A percentile compares a stretch with the other conserved stretches of the same genome.
Conservation (phyloP, 2,888 invertebrate species). For the Agrochola lychnidis region DNA sequence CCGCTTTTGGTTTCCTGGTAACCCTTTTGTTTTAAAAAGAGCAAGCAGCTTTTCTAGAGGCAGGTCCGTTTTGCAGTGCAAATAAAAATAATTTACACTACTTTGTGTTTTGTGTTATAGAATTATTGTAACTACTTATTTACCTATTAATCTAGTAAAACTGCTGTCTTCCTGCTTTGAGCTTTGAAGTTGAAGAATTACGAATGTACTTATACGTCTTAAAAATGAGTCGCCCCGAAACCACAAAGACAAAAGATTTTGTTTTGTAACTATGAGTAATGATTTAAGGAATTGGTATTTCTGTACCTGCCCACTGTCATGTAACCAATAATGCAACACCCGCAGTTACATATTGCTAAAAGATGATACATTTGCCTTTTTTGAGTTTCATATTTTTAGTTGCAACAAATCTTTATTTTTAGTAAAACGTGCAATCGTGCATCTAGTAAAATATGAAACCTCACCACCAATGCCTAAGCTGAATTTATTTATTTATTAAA, state of each 20-base stretch:
- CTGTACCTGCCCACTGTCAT: constrained; percentile 3
- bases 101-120: not conserved
- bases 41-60: not conserved
- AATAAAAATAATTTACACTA: not conserved
- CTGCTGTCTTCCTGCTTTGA: not conserved
- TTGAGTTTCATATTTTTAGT: not conserved
- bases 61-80: not conserved
- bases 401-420: not conserved
- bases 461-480: not conserved
- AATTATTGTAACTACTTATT: not conserved
- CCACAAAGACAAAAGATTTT: constrained; percentile 21
- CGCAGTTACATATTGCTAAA: not conserved
- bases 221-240: constrained; percentile 22
- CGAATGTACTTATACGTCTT: not conserved
- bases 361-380: not conserved
- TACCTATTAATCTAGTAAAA: not conserved
- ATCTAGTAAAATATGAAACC: not conserved
- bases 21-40: not conserved
- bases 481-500: too few species aligned
- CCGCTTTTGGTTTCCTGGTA: not conserved
- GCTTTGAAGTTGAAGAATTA: not conserved
- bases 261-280: constrained; percentile 44
- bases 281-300: constrained; percentile 30
- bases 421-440: not conserved
- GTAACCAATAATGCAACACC: not conserved